These are phyloP conservation scores for Zaprionus inermis DNA, from an alignment of 1,140 invertebrate species.

Conservation along the genomic window DNA sequence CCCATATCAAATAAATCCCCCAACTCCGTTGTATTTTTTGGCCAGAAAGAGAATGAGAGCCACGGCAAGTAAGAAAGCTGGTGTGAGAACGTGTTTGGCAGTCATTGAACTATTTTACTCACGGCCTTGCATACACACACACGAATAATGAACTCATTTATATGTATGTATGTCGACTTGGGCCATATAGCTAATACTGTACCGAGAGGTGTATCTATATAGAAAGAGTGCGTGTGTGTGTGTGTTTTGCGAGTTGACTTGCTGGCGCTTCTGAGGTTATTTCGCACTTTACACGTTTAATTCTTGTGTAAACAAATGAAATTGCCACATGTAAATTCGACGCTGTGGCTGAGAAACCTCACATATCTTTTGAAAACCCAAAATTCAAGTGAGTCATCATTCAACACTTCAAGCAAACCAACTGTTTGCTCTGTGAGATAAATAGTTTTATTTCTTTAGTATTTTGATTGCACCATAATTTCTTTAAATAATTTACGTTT, in stretches of 20 bases:
- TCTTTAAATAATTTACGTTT: conserved; percentile 8
- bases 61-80: conserved; percentile 24
- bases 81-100: conserved; percentile 47
- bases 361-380: neutral
- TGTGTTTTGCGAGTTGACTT: conserved; percentile 9
- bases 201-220: neutral
- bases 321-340: conserved; percentile 37
- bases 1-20: conserved; percentile 29
- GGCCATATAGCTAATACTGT: neutral
- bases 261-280: conserved; percentile 43
- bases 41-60: conserved; percentile 45
- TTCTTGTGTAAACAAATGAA: conserved; percentile 71
- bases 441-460: conserved; percentile 42
- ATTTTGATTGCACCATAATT: conserved; percentile 1
- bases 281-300: conserved; percentile 59
- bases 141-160: conserved; percentile 5
- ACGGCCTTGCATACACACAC: conserved; percentile 62
- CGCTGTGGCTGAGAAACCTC: neutral
- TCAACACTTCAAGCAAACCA: conserved; percentile 24
- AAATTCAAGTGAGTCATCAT: neutral
- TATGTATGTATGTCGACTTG: conserved; percentile 1
- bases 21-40: conserved; percentile 36
- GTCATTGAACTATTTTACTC: conserved; percentile 76
- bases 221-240: neutral
- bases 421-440: conserved; percentile 30